Base-by-base conservation (phyloP, 2,113 vertebrate genomes). In the Odontophorus gujanensis region DNA sequence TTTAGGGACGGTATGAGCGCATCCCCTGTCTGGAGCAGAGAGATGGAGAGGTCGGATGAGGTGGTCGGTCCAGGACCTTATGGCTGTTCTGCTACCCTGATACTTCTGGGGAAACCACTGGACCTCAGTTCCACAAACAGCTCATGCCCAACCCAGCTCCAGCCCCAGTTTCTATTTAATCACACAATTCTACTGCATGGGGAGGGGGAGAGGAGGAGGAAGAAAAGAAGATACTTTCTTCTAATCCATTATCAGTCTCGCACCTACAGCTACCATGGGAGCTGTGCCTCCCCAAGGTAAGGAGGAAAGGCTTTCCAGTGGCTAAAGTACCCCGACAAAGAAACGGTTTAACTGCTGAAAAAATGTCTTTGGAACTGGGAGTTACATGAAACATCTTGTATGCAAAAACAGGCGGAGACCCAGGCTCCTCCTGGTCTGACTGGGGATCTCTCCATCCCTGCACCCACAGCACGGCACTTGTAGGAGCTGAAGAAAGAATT, bases 141-240 rank as follows among this genome's bases (percentile, higher is more conserved):
- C 32, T 85, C 47, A 16, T 4, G 34, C 30, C 42, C 2, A 7
- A 84, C 40, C n/a, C 42, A 80, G 66, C 50, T 58, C 63, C 67
- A 47, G 48, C 76, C 48, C 50, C 40, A 42, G 13, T 53, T 76
- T 85, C 48, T 82, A 69, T 62, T 34, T n/a, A 85, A 87, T 68
- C 0, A 0, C 89, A 18, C 22, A 5, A 77, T 62, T 85, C 85
- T 62, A 55, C 32, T 71, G 82, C 55, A 71, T 81, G 82, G 57
- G 81, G 75, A 95, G 28, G 34, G 62, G 79, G 85, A 90, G 82
- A 95, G 87, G 83, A 95, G 92, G 92, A 96, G 47, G 92, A 96
- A 95, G 89, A 96, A 96, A 92, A 91, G 67, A 94, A 93, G 92
- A 90, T 30, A 6, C 53, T 87, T 89, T 79, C 36, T 79, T 73